Conservation (phyloP, 2,888 invertebrate genomes). For the Cepaea hortensis region DNA sequence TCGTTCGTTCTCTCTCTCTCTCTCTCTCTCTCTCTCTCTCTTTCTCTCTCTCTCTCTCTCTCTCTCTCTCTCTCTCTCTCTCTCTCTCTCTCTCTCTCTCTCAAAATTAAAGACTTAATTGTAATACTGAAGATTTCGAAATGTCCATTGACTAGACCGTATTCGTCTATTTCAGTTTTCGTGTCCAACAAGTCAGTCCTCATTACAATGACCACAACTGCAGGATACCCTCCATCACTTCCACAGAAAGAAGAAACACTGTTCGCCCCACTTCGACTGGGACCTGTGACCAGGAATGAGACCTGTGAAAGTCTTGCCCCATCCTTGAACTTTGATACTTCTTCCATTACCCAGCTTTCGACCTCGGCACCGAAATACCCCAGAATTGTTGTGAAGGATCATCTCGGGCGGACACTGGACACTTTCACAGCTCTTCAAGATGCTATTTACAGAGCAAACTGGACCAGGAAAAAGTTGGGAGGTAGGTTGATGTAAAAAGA, state of each 20-base stretch:
- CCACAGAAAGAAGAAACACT: neutral
- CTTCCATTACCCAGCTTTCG: neutral
- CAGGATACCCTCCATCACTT: slow-evolving; percentile 8
- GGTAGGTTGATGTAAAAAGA: slow-evolving; percentile 13
- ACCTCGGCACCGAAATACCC: slow-evolving; percentile 48
- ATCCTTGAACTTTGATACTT: neutral
- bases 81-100: neutral
- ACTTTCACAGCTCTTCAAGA: slow-evolving; percentile 71
- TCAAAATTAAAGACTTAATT: neutral
- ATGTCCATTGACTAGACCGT: too few relatives aligned
- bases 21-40: too few relatives aligned
- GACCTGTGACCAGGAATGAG: slow-evolving; percentile 21
- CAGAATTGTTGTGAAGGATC: slow-evolving; percentile 60
- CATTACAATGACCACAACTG: slow-evolving; percentile 2
- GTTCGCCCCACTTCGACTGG: slow-evolving; percentile 19
- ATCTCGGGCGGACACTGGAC: slow-evolving; percentile 63
- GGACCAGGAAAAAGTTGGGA: slow-evolving; percentile 50
- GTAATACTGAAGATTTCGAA: too few relatives aligned
- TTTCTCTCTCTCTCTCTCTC: too few relatives aligned
- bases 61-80: neutral
- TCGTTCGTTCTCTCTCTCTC: too few relatives aligned
- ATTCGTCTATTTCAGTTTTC: neutral
- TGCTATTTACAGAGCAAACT: slow-evolving; percentile 63
- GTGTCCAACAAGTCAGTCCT: neutral
- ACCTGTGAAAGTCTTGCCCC: slow-evolving; percentile 3